Evolutionary conservation across 30 jellyfish, hydroid and myxozoan genomes (phyloP).

Genomic region (Calvadosia cruxmelitensis): DNA sequence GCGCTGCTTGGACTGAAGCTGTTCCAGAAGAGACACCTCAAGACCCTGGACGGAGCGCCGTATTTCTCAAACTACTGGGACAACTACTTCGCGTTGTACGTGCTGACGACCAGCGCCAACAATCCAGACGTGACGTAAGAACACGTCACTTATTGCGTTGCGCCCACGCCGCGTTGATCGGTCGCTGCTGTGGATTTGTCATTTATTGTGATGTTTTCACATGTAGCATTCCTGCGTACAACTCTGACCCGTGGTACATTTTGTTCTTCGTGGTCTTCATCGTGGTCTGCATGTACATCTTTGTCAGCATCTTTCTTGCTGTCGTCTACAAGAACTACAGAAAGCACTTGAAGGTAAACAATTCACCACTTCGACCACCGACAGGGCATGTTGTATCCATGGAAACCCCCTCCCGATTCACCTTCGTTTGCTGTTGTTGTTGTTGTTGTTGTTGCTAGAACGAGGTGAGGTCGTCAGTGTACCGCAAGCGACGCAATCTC

Average conservation of each 20-base stretch:
- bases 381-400: no score
- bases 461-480: conserved; percentile 87
- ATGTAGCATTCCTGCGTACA: conserved; percentile 89
- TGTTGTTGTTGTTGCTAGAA: conserved; percentile 29
- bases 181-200: neutral
- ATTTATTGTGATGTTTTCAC: neutral
- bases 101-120: conserved; percentile 85
- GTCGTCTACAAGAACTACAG: conserved; percentile 95
- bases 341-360: conserved; percentile 71
- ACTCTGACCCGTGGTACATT: conserved; percentile 66
- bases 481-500: conserved; percentile 86
- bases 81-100: conserved; percentile 61
- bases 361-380: neutral
- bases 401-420: neutral
- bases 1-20: conserved; percentile 83
- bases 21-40: conserved; percentile 46
- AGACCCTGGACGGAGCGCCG: conserved; percentile 33
- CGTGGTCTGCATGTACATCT: conserved; percentile 81
- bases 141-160: no score
- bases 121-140: conserved; percentile 92
- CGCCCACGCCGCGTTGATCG: neutral
- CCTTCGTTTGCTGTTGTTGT: neutral
- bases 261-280: conserved; percentile 65
- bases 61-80: conserved; percentile 70
- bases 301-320: conserved; percentile 93